These are phyloP conservation scores for Labeo calbasu DNA, from an alignment of 2,797 vertebrate species.

Conservation along the genomic window DNA sequence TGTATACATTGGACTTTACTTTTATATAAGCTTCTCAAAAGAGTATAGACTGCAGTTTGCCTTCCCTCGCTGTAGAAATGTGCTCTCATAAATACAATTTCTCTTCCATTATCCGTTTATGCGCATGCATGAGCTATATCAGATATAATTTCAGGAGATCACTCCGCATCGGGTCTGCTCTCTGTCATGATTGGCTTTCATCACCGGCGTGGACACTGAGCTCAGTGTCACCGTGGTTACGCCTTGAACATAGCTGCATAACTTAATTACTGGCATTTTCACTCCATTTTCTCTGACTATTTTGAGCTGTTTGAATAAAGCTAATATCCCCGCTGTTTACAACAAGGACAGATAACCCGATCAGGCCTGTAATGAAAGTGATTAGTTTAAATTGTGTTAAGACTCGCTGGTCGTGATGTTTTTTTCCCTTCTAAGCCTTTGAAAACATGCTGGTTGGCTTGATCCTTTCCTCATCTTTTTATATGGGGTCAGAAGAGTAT, in stretches of 20 bases:
- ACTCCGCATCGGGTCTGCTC: conserved; percentile 18
- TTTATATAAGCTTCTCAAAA: conserved; percentile 1
- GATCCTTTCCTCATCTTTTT: conserved; percentile 7
- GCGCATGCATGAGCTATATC: background rate
- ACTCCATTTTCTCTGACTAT: conserved; percentile 28
- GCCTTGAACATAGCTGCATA: conserved; percentile 42
- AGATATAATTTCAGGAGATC: background rate
- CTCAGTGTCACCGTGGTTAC: conserved; percentile 31
- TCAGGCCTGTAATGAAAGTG: conserved; percentile 52
- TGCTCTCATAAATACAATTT: background rate
- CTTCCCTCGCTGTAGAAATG: background rate
- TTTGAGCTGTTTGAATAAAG: conserved; percentile 46
- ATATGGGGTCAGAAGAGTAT: background rate
- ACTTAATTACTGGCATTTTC: conserved; percentile 54
- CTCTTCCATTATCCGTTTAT: conserved; percentile 2
- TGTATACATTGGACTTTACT: background rate
- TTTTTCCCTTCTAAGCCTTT: conserved; percentile 19
- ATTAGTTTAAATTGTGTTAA: conserved; percentile 59
- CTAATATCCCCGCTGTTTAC: conserved; percentile 47
- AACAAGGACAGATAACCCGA: conserved; percentile 44
- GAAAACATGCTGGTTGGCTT: conserved; percentile 25
- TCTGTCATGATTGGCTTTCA: conserved; percentile 39
- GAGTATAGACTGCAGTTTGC: conserved; percentile 12
- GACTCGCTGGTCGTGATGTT: conserved; percentile 34
- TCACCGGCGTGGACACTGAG: conserved; percentile 22